Percentiles rank a stretch among this genome's conserved stretches.
phyloP scores from a whole-genome alignment of 2,113 vertebrate species.

The Rafetus swinhoei region DNA sequence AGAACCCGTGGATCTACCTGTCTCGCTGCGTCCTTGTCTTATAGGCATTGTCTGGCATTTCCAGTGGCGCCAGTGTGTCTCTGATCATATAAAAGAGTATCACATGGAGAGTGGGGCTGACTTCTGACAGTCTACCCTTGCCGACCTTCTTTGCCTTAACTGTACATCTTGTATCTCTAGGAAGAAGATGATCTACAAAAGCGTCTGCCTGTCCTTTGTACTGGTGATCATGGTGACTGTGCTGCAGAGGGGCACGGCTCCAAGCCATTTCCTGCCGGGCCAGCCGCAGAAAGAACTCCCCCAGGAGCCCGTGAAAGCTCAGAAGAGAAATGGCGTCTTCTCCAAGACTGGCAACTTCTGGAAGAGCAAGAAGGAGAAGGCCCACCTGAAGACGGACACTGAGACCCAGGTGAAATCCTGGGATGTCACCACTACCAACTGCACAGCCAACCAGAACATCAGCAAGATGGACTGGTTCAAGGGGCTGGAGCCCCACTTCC shows the following conservation, averaged over 20 bases:
- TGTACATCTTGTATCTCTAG: constrained; percentile 56
- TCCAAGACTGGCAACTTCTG: constrained; percentile 79
- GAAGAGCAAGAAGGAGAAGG: constrained; percentile 73
- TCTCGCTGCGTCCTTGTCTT: not conserved
- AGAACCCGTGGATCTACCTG: no score
- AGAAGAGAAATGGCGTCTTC: constrained; percentile 46
- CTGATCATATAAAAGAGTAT: not conserved
- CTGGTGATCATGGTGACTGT: constrained; percentile 83
- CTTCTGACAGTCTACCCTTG: fast-evolving
- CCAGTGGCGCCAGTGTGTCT: not conserved
- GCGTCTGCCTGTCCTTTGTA: constrained; percentile 82
- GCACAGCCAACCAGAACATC: constrained; percentile 87
- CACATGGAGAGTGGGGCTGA: not conserved
- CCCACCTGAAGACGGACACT: not conserved
- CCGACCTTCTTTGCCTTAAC: not conserved
- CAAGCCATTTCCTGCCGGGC: constrained; percentile 78
- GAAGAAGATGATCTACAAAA: constrained; percentile 88
- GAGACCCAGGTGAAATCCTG: constrained; percentile 72
- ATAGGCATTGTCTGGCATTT: not conserved
- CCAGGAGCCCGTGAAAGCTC: not conserved
- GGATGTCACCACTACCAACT: constrained; percentile 89
- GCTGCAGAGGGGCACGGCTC: constrained; percentile 83
- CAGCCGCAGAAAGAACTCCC: constrained; percentile 62
- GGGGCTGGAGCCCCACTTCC: constrained; percentile 86
- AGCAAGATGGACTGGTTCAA: constrained; percentile 87